A percentile compares a stretch with the other conserved stretches of the same genome.
These are phyloP conservation scores for Cosmorhoe ocellata DNA, from an alignment of 2,888 invertebrate species.

Conservation along the genomic window DNA sequence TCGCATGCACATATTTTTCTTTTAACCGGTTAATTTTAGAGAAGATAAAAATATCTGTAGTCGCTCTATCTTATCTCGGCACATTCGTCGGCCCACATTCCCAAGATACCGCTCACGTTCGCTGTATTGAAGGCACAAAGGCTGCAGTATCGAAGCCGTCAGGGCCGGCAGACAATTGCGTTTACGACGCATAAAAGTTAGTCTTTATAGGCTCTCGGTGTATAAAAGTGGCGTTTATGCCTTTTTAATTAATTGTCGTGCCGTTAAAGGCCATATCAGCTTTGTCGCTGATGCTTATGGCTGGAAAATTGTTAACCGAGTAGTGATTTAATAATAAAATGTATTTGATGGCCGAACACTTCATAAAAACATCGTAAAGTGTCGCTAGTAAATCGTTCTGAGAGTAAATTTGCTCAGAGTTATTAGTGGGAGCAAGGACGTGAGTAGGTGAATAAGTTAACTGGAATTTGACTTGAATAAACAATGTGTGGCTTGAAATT, in stretches of 20 bases:
- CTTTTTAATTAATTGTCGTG: conserved; percentile 81
- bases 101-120: conserved; percentile 48
- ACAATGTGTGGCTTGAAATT: conserved; percentile 4
- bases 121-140: conserved; percentile 45
- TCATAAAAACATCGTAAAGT: conserved; percentile 71
- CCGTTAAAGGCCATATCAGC: conserved; percentile 78
- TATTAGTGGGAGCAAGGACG: conserved; percentile 39
- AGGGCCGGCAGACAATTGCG: conserved; percentile 78
- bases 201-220: conserved; percentile 79
- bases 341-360: conserved; percentile 64
- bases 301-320: conserved; percentile 72
- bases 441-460: conserved; percentile 12
- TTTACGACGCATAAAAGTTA: conserved; percentile 83
- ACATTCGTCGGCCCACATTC: conserved; percentile 48
- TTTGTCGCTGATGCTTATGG: conserved; percentile 71
- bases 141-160: conserved; percentile 63
- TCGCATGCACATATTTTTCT: too few relatives aligned
- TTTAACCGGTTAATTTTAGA: neutral
- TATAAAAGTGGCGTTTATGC: conserved; percentile 81
- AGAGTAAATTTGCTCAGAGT: conserved; percentile 44
- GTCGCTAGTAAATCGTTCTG: conserved; percentile 52
- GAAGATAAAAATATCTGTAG: conserved; percentile 12
- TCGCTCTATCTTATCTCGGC: conserved; percentile 23
- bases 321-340: conserved; percentile 77
- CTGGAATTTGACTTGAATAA: neutral